Evolutionary conservation across 1,140 invertebrate species (phyloP), one percentile per base, ranked within the genome.

Genomic region (Hylaeus anthracinus): DNA sequence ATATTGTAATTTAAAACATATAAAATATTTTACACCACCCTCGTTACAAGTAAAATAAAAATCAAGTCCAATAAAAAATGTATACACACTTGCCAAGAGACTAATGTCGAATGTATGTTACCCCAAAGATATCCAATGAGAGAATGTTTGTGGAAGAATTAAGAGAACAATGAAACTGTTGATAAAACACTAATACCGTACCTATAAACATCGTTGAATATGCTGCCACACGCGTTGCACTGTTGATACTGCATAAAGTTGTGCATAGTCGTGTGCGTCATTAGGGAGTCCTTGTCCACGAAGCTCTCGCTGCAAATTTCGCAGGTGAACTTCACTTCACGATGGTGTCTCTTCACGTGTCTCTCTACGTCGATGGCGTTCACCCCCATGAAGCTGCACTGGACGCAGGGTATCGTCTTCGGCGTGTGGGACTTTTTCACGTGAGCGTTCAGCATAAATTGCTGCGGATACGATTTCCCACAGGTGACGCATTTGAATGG

Each of bases 171-270:
- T 26, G 26, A 26, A 51, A 51, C 9, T 8, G 9, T 43, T 8
- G 43, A 15, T 41, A 37, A 5, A 58, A 12, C 14, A 12, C 60
- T 26, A 43, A 12, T 8, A 1, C 26, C 39, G 39, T 83, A 87
- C 85, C 85, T 85, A 61, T 69, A 80, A 3, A 85, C 71, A 39
- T 88, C 83, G 3, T 85, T 94, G 86, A 96, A 95, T 58, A 94
- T 94, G 88, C 95, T 95, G 74, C 94, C 93, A 83, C 95, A 95
- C 2, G 95, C 90, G 86, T 95, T 94, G 91, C 95, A 95, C 60
- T 95, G 94, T 26, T 88, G 85, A 79, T 75, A 84, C 9, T 82
- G 55, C 79, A 85, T 81, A 15, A 85, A 84, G 55, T 95, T 94
- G 88, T 96, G 96, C 85, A 94, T 88, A 0, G 92, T 82, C 55